Evolutionary conservation across 2,888 invertebrate genomes (phyloP), one percentile per base, ranked within the genome.

Genomic region (Gymnosoma rotundatum): DNA sequence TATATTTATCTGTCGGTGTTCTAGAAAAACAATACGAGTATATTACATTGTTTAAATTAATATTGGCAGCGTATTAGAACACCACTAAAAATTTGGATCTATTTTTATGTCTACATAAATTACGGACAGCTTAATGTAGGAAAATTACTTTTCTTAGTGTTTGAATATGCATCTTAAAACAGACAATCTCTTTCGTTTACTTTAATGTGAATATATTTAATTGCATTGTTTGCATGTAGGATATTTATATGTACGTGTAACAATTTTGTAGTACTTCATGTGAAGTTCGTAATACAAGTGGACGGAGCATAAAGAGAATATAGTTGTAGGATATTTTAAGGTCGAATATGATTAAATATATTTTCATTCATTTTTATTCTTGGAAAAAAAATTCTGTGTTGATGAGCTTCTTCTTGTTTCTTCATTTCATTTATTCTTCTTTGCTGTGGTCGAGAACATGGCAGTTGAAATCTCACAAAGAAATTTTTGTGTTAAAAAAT

Each of bases 401-500:
- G 69, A 79, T 78, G 74, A 69, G 61, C 79, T 83, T 73, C 48
- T 78, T 70, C 20, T 66, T 45, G 52, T 72, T 80, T 64, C 52
- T 70, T 66, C 56, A 5, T 25, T 36, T 84, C 74, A 69, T 82
- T 75, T 32, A 32, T 32, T 32, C 32, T 8, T 48, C 56, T 78
- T 78, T 70, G 56, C 70, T 61, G 21, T 72, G 45, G 63, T 54
- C 63, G 36, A 78, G 73, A 48, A 78, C 63, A 75, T 74, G 67
- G 75, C 76, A 83, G 73, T 67, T 80, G 76, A 58, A 83, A 80
- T 80, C 76, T 72, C 60, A 78, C 84, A 84, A 84, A 84, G 81
- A 78, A 74, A 81, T 81, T 74, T 73, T 78, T 84, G 80, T 80
- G 84, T 74, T 78, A 7, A 81, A 80, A 81, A 69, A 79, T 70